Percentiles rank a stretch among this genome's conserved stretches.
Conservation (phyloP, 2,797 vertebrate species). For the Phrynocephalus vlangalii region DNA sequence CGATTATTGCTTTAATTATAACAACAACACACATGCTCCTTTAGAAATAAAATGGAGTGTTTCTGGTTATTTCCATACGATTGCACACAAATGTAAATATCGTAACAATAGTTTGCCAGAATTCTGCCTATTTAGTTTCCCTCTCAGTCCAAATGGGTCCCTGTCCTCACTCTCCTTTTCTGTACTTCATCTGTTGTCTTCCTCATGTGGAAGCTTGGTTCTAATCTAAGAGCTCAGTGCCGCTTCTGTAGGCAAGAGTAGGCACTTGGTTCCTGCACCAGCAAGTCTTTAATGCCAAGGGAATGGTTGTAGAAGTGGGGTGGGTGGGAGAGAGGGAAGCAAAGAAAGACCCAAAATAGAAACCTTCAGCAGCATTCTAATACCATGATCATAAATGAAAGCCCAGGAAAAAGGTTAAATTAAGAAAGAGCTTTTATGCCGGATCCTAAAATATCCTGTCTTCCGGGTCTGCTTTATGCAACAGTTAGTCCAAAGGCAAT, state of each 20-base stretch:
- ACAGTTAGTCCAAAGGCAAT: constrained; percentile 51
- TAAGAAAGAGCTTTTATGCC: constrained; percentile 49
- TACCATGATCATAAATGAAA: constrained; percentile 52
- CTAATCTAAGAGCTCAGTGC: constrained; percentile 23
- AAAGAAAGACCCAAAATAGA: constrained; percentile 20
- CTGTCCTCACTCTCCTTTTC: not conserved
- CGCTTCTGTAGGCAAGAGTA: not conserved
- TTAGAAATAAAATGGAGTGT: constrained; percentile 42
- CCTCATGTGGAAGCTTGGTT: constrained; percentile 2
- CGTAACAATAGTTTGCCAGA: constrained; percentile 22
- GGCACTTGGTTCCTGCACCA: not conserved
- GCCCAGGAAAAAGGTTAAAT: constrained; percentile 49
- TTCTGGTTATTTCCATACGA: constrained; percentile 43
- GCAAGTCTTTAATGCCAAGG: not conserved
- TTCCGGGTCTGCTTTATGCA: constrained; percentile 57
- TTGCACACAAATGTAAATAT: constrained; percentile 34
- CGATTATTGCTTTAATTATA: constrained; percentile 36
- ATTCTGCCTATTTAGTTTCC: constrained; percentile 20
- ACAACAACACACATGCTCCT: not conserved
- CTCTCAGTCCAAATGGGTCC: not conserved
- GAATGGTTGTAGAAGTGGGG: constrained; percentile 8
- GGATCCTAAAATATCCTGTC: constrained; percentile 55
- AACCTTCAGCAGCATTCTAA: constrained; percentile 45
- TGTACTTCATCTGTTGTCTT: not conserved
- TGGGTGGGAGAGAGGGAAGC: too few species aligned